Percentiles rank a stretch among this genome's conserved stretches.
phyloP scores from a whole-genome alignment of 2,888 invertebrate species.

The Erebia ligea region DNA sequence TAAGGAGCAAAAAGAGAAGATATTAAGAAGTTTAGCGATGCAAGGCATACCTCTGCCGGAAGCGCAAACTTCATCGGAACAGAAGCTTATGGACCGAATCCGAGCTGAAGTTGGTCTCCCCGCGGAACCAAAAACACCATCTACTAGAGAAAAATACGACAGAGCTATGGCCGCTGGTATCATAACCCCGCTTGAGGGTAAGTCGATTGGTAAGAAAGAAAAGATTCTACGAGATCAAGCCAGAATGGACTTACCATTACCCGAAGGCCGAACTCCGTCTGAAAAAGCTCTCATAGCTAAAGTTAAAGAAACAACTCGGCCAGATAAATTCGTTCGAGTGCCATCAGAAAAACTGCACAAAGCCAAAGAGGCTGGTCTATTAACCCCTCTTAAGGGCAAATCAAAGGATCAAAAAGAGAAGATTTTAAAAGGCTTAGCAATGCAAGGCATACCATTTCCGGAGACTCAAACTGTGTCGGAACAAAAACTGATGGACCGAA shows the following conservation, averaged over 20 bases:
- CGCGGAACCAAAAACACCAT: constrained; percentile 45
- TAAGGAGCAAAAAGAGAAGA: constrained; percentile 46
- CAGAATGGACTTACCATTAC: constrained; percentile 35
- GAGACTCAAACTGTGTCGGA: constrained; percentile 32
- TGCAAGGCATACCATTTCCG: constrained; percentile 39
- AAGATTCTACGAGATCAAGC: constrained; percentile 37
- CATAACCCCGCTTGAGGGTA: constrained; percentile 45
- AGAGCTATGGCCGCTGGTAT: constrained; percentile 47
- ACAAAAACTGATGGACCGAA: constrained; percentile 39
- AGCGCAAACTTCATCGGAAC: constrained; percentile 51
- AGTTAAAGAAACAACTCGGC: constrained; percentile 20
- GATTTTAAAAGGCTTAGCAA: constrained; percentile 35
- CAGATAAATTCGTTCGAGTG: neutral
- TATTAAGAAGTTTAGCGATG: constrained; percentile 44
- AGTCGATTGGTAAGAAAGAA: constrained; percentile 45
- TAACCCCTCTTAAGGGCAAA: constrained; percentile 42
- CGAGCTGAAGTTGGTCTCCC: constrained; percentile 49
- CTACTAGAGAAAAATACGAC: constrained; percentile 39
- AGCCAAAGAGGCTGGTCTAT: constrained; percentile 32
- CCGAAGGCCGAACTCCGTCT: constrained; percentile 39
- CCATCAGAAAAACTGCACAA: no score
- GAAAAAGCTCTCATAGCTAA: constrained; percentile 30
- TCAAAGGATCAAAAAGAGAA: constrained; percentile 38
- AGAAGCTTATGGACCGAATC: constrained; percentile 48
- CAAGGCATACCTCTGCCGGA: constrained; percentile 50